Base-by-base conservation (phyloP, 2,113 vertebrate genomes). In the Hippoglossus stenolepis region DNA sequence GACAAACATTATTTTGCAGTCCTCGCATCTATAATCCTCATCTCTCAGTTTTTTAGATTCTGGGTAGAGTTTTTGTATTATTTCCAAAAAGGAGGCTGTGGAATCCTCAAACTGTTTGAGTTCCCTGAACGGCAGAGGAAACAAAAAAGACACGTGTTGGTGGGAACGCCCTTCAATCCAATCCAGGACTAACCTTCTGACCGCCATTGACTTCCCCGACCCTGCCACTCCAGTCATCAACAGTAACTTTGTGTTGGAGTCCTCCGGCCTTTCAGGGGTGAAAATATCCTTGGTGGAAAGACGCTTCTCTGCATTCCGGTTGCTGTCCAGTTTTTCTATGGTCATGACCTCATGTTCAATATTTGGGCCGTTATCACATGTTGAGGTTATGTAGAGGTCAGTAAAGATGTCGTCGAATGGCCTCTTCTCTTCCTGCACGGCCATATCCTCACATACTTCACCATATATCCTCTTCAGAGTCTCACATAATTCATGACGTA, bases 311-410 rank as follows among this genome's bases (percentile, higher is more conserved):
- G 3, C 8, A 0, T 75, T 45, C 6, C 5, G 13, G 28, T 79
- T 86, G 71, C 70, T 90, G 67, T 79, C 23, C 14, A 91, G 82
- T 63, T 89, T 91, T 38, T 59, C 15, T 56, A 94, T 88, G 1
- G 57, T 58, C 66, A 92, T 65, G 24, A 92, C 79, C 83, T 95
- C 94, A 1, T 95, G 94, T 53, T 95, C 87, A 43, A 79, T 86
- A 77, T 94, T 95, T 26, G 93, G 87, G 45, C 92, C 90, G 13
- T 88, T 90, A 10, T 91, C 54, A 31, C 26, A 3, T 0, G 28
- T 75, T 0, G 87, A 73, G 2, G 85, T 81, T 9, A 94, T 87
- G 65, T 49, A 15, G 35, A 93, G 85, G 20, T 92, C 53, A 17
- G 85, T 85, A 12, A 70, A 94, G 14, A 93, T 31, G 0, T 89